Base-by-base conservation (phyloP, 1,140 invertebrate genomes). In the Drosophila kohkoa region DNA sequence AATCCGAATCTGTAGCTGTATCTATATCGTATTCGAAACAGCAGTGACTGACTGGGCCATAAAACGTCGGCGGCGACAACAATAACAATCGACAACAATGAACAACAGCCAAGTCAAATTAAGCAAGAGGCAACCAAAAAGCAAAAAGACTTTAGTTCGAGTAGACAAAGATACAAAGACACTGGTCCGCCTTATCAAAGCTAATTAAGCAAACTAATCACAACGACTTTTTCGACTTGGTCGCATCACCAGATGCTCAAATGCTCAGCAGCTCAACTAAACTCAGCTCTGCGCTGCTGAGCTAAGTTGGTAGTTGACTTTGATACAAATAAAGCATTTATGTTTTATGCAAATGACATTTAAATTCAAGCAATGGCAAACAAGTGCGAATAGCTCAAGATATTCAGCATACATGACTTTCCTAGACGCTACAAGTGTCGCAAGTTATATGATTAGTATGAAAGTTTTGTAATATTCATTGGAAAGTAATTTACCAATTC, bases 301-400 rank as follows among this genome's bases (percentile, higher is more conserved):
- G 5, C 30, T 74, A 67, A n/a, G 60, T 52, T 63, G 75, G 65
- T 76, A 77, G 73, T 82, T 87, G 73, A 80, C 75, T 80, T 79
- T 69, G 83, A 88, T 88, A 82, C 71, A 77, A 71, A 75, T 87
- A 71, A 79, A 59, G 58, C 76, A 59, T 74, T 77, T 81, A 87
- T 83, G 77, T 83, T 67, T 72, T 89, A 87, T 87, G 83, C 83
- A 88, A 87, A 87, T 87, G 7, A 78, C 69, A 88, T 88, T 82
- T 88, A 71, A 86, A 74, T 73, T 60, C 68, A 86, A 75, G 58
- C 80, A 87, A 77, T 87, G 60, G 35, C 66, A 67, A 79, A 67
- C 71, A 87, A 82, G 65, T 87, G 71, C 69, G 70, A 79, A 52
- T 43, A 15, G 13, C 45, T 32, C 30, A 8, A 43, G 15, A 15